These are phyloP conservation scores for Gephyroberyx darwinii DNA, from an alignment of 2,797 vertebrate genomes.

Conservation along the genomic window DNA sequence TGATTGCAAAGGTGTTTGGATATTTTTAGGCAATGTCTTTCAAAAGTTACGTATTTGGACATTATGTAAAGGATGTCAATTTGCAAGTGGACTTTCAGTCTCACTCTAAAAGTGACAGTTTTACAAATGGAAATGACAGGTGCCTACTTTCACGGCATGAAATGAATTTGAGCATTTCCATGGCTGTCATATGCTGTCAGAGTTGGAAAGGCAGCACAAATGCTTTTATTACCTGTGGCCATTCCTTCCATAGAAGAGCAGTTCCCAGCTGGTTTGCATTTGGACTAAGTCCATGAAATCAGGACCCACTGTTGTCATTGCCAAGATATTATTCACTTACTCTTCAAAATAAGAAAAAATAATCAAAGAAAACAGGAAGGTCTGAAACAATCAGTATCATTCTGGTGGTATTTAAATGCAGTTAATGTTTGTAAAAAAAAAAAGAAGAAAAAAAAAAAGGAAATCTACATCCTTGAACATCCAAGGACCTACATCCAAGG, in stretches of 20 bases:
- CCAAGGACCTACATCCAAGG: no score
- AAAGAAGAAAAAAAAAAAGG: background rate
- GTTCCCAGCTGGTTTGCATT: background rate
- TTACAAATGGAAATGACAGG: slow-evolving; percentile 48
- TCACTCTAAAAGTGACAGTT: slow-evolving; percentile 12
- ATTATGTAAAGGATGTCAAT: slow-evolving; percentile 25
- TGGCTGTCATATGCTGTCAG: slow-evolving; percentile 51
- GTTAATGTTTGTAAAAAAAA: background rate
- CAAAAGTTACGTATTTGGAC: slow-evolving; percentile 7
- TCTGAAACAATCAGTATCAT: background rate
- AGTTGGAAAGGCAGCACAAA: background rate
- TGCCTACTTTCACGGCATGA: slow-evolving; percentile 40
- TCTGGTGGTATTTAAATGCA: background rate
- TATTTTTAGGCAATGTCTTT: slow-evolving; percentile 18
- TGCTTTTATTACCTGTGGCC: background rate
- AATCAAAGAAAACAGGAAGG: background rate
- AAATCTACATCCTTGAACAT: no score
- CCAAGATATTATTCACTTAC: background rate
- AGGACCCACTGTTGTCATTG: background rate
- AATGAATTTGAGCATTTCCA: slow-evolving; percentile 48
- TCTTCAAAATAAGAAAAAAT: background rate
- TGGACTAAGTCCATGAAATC: background rate
- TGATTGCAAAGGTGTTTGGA: slow-evolving; percentile 5
- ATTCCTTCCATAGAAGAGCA: background rate
- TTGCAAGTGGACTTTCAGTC: slow-evolving; percentile 1